These are phyloP conservation scores for Oscheius sp. DNA, from an alignment of 2,888 invertebrate genomes.

Conservation along the genomic window DNA sequence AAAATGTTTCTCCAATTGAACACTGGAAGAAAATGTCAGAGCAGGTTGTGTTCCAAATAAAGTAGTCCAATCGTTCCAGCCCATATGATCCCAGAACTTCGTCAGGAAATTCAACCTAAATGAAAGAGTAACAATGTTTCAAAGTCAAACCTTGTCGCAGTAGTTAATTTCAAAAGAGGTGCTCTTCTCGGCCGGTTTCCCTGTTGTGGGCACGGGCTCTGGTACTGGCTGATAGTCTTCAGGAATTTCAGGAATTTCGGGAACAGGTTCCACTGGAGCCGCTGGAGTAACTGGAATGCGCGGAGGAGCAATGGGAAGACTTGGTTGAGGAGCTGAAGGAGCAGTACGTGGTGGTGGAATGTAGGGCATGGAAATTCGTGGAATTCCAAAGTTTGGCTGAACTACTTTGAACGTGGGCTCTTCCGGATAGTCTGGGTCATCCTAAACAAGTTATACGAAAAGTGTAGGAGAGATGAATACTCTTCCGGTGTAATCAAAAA, in stretches of 20 bases:
- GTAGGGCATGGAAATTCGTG: conserved; percentile 19
- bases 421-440: conserved; percentile 24
- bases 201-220: background rate
- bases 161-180: conserved; percentile 66
- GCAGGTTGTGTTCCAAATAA: conserved; percentile 70
- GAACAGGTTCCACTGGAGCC: conserved; percentile 10
- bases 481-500: conserved; percentile 16
- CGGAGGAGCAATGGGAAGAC: background rate
- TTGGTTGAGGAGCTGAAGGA: conserved; percentile 1
- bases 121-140: no score
- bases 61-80: conserved; percentile 66
- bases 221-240: conserved; percentile 4
- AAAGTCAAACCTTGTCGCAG: conserved; percentile 52
- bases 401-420: conserved; percentile 35
- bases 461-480: background rate
- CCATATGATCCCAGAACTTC: conserved; percentile 56
- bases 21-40: conserved; percentile 69
- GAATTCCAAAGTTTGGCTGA: conserved; percentile 32
- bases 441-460: background rate
- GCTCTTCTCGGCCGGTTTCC: conserved; percentile 41
- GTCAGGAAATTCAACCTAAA: conserved; percentile 57
- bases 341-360: background rate
- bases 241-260: conserved; percentile 23
- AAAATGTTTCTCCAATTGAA: conserved; percentile 70
- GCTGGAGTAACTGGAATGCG: background rate